phyloP scores from a whole-genome alignment of 2,888 invertebrate species.

The Tetanocera ferruginea region DNA sequence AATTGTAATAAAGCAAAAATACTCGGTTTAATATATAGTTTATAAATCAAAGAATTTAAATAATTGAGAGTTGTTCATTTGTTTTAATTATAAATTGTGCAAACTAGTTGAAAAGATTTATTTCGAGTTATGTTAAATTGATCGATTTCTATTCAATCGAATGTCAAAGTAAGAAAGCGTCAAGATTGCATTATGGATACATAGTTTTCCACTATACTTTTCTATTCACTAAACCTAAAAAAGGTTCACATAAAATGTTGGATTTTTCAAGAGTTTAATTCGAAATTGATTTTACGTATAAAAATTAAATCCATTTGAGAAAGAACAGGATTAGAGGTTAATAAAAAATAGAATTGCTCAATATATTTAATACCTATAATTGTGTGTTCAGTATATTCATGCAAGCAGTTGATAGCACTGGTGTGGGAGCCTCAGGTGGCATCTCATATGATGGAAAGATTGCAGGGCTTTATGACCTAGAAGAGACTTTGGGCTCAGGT shows the following conservation, averaged over 20 bases:
- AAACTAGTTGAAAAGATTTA: not conserved
- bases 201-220: constrained; percentile 6
- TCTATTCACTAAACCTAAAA: not conserved
- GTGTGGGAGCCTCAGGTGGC: constrained; percentile 57
- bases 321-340: not conserved
- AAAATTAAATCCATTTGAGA: not conserved
- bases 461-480: constrained; percentile 96
- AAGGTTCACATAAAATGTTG: not conserved
- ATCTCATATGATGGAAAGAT: constrained; percentile 80
- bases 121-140: not conserved
- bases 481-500: constrained; percentile 96
- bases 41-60: no score
- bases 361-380: no score
- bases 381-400: constrained; percentile 2
- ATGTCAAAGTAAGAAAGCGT: not conserved
- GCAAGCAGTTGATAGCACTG: constrained; percentile 48
- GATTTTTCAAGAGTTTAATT: not conserved
- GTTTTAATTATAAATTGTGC: not conserved
- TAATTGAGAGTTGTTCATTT: no score
- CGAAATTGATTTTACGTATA: not conserved
- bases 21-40: no score
- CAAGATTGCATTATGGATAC: constrained; percentile 14
- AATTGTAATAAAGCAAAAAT: no score
- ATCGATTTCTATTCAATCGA: constrained; percentile 8
- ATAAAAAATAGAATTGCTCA: not conserved